Conservation (phyloP, 2,797 vertebrate genomes). For the Champsocephalus esox region DNA sequence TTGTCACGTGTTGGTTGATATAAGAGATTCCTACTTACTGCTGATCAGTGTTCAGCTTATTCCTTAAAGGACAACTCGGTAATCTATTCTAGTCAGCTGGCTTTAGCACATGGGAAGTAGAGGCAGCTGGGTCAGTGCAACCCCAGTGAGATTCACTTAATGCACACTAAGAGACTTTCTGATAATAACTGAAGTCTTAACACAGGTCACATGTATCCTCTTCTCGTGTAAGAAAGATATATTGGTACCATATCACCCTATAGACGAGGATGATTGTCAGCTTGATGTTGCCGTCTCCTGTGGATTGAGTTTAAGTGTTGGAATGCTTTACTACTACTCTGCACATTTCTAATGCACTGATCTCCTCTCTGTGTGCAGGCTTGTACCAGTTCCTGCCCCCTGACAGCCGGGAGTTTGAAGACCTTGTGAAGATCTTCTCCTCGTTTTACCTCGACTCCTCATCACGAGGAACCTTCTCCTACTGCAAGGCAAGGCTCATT, state of each 20-base stretch:
- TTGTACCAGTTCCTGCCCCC: slow-evolving; percentile 90
- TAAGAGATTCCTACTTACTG: not conserved
- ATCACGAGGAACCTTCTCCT: slow-evolving; percentile 90
- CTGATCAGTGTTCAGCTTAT: not conserved
- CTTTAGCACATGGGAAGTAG: not conserved
- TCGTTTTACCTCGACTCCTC: slow-evolving; percentile 90
- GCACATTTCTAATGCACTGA: slow-evolving; percentile 23
- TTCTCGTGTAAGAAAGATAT: not conserved
- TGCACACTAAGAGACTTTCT: not conserved
- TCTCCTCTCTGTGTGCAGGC: slow-evolving; percentile 77
- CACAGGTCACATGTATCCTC: not conserved
- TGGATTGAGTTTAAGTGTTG: not conserved
- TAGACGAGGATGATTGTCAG: not conserved
- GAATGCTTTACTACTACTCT: not conserved
- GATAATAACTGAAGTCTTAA: not conserved
- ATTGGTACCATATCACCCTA: not conserved
- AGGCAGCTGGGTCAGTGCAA: not conserved
- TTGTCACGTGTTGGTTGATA: not conserved
- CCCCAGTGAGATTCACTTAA: not conserved
- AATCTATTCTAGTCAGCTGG: not conserved
- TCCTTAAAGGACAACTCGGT: not conserved
- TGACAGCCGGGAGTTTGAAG: slow-evolving; percentile 94
- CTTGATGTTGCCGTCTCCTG: not conserved
- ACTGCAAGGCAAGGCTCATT: slow-evolving; percentile 92
- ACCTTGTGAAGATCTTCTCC: slow-evolving; percentile 91